Conservation (phyloP, 2,797 vertebrate genomes). For the Pampus argenteus region DNA sequence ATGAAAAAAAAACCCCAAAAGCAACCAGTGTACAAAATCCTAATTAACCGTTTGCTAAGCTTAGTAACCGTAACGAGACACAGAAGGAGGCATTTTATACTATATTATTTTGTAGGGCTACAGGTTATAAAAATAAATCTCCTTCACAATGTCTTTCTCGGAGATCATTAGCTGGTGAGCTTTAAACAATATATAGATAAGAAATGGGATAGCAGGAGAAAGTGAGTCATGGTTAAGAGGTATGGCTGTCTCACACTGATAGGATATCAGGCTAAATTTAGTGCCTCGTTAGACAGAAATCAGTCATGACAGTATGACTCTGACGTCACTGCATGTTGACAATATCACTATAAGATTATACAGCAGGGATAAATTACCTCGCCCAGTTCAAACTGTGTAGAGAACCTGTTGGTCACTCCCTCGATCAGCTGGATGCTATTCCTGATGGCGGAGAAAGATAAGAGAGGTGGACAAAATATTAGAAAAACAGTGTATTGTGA, state of each 20-base stretch:
- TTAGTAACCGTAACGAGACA: neutral
- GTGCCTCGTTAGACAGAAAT: neutral
- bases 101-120: too few relatives aligned
- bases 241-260: slow-evolving; percentile 26
- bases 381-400: slow-evolving; percentile 86
- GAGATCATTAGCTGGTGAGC: too few relatives aligned
- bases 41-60: neutral
- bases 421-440: slow-evolving; percentile 79
- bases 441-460: slow-evolving; percentile 70
- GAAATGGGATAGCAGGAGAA: neutral
- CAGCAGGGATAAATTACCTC: slow-evolving; percentile 84
- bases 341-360: neutral
- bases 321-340: neutral
- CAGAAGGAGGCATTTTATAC: too few relatives aligned
- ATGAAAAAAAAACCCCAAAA: neutral
- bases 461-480: neutral
- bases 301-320: neutral
- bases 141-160: too few relatives aligned
- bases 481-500: slow-evolving; percentile 7
- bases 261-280: slow-evolving; percentile 36
- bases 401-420: slow-evolving; percentile 86
- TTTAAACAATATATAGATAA: neutral
- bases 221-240: neutral
- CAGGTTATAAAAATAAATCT: too few relatives aligned
- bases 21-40: neutral